Evolutionary conservation across 1,140 invertebrate genomes (phyloP).

Genomic region (Plectrocnemia conspersa): DNA sequence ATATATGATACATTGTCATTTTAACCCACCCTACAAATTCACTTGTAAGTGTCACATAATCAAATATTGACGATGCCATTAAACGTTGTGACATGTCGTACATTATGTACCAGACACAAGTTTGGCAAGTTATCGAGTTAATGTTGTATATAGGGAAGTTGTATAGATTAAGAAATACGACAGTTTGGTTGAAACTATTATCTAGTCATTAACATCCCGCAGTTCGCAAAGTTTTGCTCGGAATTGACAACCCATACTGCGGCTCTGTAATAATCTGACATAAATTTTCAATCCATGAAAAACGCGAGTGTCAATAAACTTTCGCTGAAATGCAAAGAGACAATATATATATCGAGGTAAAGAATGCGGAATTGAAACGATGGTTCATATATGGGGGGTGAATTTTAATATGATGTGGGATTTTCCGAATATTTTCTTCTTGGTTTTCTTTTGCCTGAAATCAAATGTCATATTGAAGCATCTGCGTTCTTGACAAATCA

Average conservation of each 20-base stretch:
- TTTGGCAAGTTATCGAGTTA: neutral
- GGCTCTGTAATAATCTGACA: neutral
- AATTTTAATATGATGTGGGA: conserved; percentile 12
- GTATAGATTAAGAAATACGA: conserved; percentile 3
- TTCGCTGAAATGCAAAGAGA: neutral
- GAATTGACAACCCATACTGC: neutral
- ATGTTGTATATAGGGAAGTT: neutral
- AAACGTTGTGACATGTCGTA: too few species aligned
- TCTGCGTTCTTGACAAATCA: conserved; percentile 23
- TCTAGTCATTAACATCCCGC: conserved; percentile 2
- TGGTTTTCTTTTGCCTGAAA: neutral
- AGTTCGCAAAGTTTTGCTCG: conserved; percentile 3
- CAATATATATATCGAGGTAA: neutral
- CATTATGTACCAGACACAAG: neutral
- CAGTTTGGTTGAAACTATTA: conserved; percentile 7
- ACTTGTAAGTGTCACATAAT: too few species aligned
- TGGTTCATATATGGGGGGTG: neutral
- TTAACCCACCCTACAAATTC: too few species aligned
- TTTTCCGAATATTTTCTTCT: conserved; percentile 6
- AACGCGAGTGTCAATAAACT: neutral
- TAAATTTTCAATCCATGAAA: neutral
- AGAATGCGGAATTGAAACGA: neutral
- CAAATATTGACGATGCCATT: too few species aligned
- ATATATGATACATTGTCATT: too few species aligned
- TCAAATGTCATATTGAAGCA: conserved; percentile 13